Evolutionary conservation across 1,140 invertebrate species (phyloP).

Genomic region (Brachystomella parvula): DNA sequence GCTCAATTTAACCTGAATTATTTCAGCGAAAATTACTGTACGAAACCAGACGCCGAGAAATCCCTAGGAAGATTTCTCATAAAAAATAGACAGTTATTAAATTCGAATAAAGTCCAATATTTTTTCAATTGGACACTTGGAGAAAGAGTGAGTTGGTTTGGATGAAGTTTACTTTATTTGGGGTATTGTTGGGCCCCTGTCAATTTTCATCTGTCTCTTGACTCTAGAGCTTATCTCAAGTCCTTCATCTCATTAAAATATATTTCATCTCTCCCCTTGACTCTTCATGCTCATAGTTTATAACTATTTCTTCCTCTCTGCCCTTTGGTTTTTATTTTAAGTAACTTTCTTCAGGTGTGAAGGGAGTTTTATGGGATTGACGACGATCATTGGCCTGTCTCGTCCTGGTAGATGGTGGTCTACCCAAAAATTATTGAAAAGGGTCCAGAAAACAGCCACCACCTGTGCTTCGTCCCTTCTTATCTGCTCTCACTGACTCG

Average conservation of each 20-base stretch:
- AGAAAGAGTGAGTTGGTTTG: background rate
- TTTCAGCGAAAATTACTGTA: too few relatives aligned
- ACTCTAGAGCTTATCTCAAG: background rate
- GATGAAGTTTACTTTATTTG: background rate
- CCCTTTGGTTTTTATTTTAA: too few relatives aligned
- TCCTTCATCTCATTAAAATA: background rate
- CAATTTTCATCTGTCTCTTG: background rate
- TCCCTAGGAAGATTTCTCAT: background rate
- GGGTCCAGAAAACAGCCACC: too few relatives aligned
- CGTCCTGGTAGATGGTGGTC: background rate
- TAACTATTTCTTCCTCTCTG: background rate
- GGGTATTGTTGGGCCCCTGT: background rate
- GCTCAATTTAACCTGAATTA: too few relatives aligned
- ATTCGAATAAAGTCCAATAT: background rate
- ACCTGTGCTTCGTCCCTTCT: too few relatives aligned
- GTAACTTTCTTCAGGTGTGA: background rate
- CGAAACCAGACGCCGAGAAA: background rate
- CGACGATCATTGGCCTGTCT: background rate
- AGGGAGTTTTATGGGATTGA: background rate
- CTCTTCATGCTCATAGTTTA: background rate
- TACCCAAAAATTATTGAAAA: background rate
- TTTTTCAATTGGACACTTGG: background rate
- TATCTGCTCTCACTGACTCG: too few relatives aligned
- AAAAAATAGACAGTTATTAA: background rate
- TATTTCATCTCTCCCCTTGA: background rate